These are phyloP conservation scores for Drosophila antonietae DNA, from an alignment of 2,888 invertebrate species.

Conservation along the genomic window DNA sequence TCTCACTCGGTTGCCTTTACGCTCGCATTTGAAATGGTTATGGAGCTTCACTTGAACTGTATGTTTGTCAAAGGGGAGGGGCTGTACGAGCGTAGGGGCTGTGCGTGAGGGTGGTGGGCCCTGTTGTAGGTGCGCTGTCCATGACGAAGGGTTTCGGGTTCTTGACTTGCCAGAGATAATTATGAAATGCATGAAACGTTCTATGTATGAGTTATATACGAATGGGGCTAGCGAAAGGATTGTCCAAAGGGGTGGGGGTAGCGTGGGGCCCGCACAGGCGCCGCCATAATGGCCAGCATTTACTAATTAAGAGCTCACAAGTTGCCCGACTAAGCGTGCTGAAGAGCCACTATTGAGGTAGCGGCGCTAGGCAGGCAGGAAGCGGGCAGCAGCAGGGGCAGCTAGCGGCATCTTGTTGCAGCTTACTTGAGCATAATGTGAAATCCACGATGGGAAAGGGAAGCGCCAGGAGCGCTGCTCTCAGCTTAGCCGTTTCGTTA, in stretches of 20 bases:
- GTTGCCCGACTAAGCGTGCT: slow-evolving; percentile 65
- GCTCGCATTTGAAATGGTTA: slow-evolving; percentile 55
- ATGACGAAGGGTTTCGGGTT: slow-evolving; percentile 78
- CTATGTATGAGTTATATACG: slow-evolving; percentile 72
- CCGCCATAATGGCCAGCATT: slow-evolving; percentile 77
- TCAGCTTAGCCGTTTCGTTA: slow-evolving; percentile 49
- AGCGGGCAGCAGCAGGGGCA: neutral
- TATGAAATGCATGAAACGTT: slow-evolving; percentile 74
- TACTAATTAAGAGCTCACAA: slow-evolving; percentile 79
- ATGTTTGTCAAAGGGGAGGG: slow-evolving; percentile 15
- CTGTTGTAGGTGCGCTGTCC: slow-evolving; percentile 68
- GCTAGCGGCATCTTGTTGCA: slow-evolving; percentile 51
- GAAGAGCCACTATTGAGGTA: slow-evolving; percentile 55
- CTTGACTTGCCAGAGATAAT: slow-evolving; percentile 75
- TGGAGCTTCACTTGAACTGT: slow-evolving; percentile 47
- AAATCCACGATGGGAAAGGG: neutral
- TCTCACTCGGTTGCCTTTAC: slow-evolving; percentile 23
- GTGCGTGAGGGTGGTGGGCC: neutral
- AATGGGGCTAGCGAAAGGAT: slow-evolving; percentile 4
- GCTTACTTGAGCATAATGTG: slow-evolving; percentile 37
- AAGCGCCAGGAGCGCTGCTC: neutral
- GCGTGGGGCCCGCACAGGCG: slow-evolving; percentile 29
- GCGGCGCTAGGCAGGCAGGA: neutral
- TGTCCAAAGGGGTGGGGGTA: neutral
- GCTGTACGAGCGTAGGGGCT: neutral